These are phyloP conservation scores for Pherbina coryleti DNA, from an alignment of 2,888 invertebrate genomes.

Conservation along the genomic window DNA sequence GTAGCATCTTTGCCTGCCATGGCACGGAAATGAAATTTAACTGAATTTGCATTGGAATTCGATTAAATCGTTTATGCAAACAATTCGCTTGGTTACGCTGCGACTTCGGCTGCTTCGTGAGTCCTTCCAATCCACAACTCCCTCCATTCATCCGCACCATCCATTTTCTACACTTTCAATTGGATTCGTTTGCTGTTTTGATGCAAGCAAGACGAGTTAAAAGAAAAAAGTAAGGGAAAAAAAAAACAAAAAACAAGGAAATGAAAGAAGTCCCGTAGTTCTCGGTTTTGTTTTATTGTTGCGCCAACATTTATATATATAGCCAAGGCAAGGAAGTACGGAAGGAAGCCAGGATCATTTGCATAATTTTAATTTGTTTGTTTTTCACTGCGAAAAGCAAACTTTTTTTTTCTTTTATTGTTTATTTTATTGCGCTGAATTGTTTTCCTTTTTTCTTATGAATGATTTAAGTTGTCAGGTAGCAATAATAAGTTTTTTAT, in stretches of 20 bases:
- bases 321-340: background rate
- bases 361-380: slow-evolving; percentile 65
- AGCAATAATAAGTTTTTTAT: background rate
- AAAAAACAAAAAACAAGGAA: background rate
- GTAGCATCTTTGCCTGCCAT: slow-evolving; percentile 35
- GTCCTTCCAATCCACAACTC: slow-evolving; percentile 11
- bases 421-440: slow-evolving; percentile 29
- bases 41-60: slow-evolving; percentile 68
- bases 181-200: slow-evolving; percentile 6
- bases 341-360: slow-evolving; percentile 53
- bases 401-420: slow-evolving; percentile 39
- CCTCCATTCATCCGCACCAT: background rate
- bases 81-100: slow-evolving; percentile 53
- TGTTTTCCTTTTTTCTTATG: slow-evolving; percentile 17
- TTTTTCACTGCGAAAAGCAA: slow-evolving; percentile 52
- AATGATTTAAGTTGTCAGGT: slow-evolving; percentile 3
- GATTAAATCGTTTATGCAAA: slow-evolving; percentile 69
- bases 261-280: background rate
- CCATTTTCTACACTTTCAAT: background rate
- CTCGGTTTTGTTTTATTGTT: background rate
- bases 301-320: slow-evolving; percentile 26
- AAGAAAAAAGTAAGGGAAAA: too few species aligned
- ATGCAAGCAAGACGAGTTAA: background rate
- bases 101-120: background rate
- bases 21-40: slow-evolving; percentile 65